phyloP scores from a whole-genome alignment of 2,888 invertebrate genomes.

The Cantharis nigra region DNA sequence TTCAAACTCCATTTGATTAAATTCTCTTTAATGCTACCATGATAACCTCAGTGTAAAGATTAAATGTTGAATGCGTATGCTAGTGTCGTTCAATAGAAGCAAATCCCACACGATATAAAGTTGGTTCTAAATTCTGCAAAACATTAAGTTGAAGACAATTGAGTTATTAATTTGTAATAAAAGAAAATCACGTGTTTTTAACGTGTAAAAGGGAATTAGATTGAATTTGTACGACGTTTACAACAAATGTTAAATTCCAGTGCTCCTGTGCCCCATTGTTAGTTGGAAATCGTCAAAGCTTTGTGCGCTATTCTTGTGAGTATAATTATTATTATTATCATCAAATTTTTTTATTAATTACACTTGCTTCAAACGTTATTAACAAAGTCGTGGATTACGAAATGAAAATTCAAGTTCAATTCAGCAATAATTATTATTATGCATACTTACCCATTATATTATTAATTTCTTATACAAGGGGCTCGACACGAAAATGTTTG shows the following conservation, averaged over 20 bases:
- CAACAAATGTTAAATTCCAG: background rate
- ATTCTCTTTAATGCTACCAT: background rate
- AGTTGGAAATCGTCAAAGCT: background rate
- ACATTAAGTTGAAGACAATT: background rate
- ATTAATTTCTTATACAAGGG: too few relatives aligned
- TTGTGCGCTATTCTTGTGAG: background rate
- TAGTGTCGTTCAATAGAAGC: background rate
- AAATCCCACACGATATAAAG: background rate
- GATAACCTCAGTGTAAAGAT: background rate
- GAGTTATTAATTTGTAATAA: background rate
- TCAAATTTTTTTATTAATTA: background rate
- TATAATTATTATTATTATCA: background rate
- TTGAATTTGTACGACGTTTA: background rate
- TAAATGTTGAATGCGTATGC: background rate
- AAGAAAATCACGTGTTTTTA: background rate
- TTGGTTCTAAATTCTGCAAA: background rate
- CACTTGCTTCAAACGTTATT: background rate
- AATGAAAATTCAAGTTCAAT: too few relatives aligned
- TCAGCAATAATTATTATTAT: too few relatives aligned
- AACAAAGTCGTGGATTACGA: too few relatives aligned
- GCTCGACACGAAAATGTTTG: background rate
- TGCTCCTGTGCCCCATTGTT: background rate
- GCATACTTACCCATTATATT: too few relatives aligned
- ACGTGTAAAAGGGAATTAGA: background rate
- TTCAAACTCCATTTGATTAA: background rate